These are phyloP conservation scores for Baryphthengus martii DNA, from an alignment of 2,113 vertebrate species.

Conservation along the genomic window DNA sequence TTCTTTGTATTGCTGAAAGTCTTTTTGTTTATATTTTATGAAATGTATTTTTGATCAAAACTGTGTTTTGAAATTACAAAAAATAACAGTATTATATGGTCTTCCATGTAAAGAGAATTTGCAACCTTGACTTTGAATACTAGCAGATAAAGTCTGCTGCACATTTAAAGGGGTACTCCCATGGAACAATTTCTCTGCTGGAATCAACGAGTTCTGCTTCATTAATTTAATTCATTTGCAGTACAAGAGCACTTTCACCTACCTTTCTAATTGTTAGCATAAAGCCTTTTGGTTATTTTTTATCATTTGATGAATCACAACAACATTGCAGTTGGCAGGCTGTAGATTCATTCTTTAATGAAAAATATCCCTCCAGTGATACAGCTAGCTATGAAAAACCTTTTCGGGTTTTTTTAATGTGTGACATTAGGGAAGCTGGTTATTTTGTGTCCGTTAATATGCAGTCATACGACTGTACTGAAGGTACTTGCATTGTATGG, in stretches of 20 bases:
- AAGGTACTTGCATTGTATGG: background rate
- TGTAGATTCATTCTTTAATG: background rate
- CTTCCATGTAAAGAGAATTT: background rate
- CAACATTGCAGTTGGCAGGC: background rate
- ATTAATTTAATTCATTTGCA: conserved; percentile 11
- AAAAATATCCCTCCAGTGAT: background rate
- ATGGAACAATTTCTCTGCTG: background rate
- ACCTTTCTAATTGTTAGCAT: background rate
- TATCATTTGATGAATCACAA: background rate
- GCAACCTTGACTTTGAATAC: background rate
- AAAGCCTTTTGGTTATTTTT: conserved; percentile 9
- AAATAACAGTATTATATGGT: background rate
- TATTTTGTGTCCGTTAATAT: background rate
- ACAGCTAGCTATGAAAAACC: background rate
- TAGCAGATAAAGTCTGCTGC: background rate
- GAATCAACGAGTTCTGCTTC: background rate
- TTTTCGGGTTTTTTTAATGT: background rate
- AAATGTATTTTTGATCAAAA: background rate
- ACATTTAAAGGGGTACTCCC: background rate
- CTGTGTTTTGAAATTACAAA: background rate
- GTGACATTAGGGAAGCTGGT: background rate
- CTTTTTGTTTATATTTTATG: background rate
- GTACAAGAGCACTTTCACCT: background rate
- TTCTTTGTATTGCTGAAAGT: background rate
- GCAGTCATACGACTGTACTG: background rate